A percentile compares a stretch with the other conserved stretches of the same genome.
Evolutionary conservation across 2,797 vertebrate genomes (phyloP).

Genomic region (Phalloptychus januarius): DNA sequence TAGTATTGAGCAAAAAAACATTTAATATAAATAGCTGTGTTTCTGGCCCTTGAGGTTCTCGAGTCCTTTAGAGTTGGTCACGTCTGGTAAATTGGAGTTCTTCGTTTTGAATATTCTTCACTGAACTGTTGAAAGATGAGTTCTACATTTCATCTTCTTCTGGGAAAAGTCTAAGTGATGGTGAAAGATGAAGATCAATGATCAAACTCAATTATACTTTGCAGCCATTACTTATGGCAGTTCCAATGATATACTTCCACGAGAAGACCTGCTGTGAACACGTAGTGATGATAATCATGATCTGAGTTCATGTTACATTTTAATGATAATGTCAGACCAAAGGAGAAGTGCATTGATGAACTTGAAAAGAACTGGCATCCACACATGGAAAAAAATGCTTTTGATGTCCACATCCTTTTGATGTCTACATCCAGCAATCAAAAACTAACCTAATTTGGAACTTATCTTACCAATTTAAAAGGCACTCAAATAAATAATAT

Average conservation of each 20-base stretch:
- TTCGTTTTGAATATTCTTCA: conserved; percentile 13
- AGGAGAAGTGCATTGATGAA: conserved; percentile 45
- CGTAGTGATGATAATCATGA: conserved; percentile 45
- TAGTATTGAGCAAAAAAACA: not conserved
- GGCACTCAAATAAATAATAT: not conserved
- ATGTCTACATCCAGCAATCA: conserved; percentile 39
- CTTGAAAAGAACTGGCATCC: conserved; percentile 42
- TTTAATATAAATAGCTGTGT: not conserved
- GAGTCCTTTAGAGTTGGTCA: conserved; percentile 3
- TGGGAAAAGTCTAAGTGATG: conserved; percentile 42
- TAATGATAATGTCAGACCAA: conserved; percentile 54
- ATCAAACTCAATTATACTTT: conserved; percentile 59
- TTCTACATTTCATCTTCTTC: conserved; percentile 35
- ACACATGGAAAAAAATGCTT: conserved; percentile 35
- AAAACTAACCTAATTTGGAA: conserved; percentile 24
- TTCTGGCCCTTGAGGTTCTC: not conserved
- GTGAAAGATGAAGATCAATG: conserved; percentile 52
- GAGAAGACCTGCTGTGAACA: conserved; percentile 31
- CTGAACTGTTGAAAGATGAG: conserved; percentile 40
- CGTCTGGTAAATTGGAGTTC: conserved; percentile 8
- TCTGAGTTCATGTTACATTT: conserved; percentile 44
- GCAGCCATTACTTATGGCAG: conserved; percentile 39
- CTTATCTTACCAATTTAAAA: conserved; percentile 31
- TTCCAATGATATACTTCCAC: conserved; percentile 43
- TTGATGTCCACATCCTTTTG: conserved; percentile 55